Base-by-base conservation (phyloP, 2,113 vertebrate genomes). In the Morphnarchus princeps region DNA sequence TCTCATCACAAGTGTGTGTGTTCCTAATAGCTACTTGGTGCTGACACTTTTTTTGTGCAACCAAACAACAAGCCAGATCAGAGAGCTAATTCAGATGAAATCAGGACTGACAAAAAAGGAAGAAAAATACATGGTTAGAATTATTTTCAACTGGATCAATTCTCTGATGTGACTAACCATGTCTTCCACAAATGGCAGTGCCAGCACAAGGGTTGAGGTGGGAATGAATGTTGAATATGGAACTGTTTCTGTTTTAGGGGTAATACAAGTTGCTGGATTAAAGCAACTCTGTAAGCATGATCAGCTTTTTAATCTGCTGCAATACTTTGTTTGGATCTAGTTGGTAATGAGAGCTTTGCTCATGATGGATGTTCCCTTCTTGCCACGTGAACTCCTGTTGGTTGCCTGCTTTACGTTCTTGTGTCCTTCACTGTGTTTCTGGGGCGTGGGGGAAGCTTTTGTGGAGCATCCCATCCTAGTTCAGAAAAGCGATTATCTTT, bases 341-440 rank as follows among this genome's bases (percentile, higher is more conserved):
- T 43, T 36, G 34, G 24, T 52, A 40, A 25, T 40, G 19, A 80
- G 58, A 74, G 28, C 43, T 26, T 85, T 85, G 65, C 42, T 87
- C 3, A 3, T 16, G 31, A 19, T 24, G 55, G 22, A 6, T 67
- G 16, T 58, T 81, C 55, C 21, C 4, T 66, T 80, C 82, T 66
- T 88, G 47, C 38, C 16, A 8, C 7, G 11, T 34, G 42, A 45
- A 13, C 54, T 59, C 20, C 43, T 40, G 4, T 36, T 74, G 55
- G 38, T 62, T 70, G 76, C 22, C 70, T 67, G 3, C 38, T 81
- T 22, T 38, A 1, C 0, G 0, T 45, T 66, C 47, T 24, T 20
- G 31, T 22, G 28, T 49, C 45, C 28, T 90, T 88, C 5, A 1
- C 25, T 49, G 62, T 0, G 0, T 65, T 81, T 87, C 50, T 55